These are phyloP conservation scores for Megaustenia siamemsis DNA, from an alignment of 2,888 invertebrate species.

Conservation along the genomic window DNA sequence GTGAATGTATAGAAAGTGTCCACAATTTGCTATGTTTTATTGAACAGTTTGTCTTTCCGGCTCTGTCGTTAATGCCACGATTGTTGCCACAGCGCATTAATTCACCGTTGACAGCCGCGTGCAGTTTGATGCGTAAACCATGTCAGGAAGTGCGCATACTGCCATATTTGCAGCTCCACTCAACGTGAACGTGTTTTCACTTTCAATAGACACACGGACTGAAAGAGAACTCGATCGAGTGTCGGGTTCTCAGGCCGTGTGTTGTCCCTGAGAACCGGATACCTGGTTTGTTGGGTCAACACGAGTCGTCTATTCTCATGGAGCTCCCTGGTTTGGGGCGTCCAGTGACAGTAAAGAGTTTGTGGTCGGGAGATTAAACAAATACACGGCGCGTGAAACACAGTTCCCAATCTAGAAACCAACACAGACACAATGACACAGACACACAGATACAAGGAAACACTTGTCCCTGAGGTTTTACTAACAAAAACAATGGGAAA, in stretches of 20 bases:
- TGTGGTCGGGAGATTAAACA: slow-evolving; percentile 9
- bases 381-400: slow-evolving; percentile 17
- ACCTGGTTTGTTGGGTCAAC: not conserved
- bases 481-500: slow-evolving; percentile 18
- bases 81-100: not conserved
- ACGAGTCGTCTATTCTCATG: not conserved
- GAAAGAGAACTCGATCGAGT: not conserved
- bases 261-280: not conserved
- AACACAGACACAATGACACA: slow-evolving; percentile 33
- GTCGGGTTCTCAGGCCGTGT: not conserved
- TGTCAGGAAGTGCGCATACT: not conserved
- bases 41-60: not conserved
- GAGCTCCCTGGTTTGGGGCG: not conserved
- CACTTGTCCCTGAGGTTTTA: not conserved
- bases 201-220: not conserved
- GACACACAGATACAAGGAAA: slow-evolving; percentile 12
- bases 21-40: not conserved
- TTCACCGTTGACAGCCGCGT: not conserved
- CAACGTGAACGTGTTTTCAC: not conserved
- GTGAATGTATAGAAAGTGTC: not conserved
- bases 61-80: not conserved
- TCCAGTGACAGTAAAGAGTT: slow-evolving; percentile 10
- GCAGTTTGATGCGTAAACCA: slow-evolving; percentile 6
- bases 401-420: not conserved
- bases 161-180: not conserved